phyloP scores from a whole-genome alignment of 2,888 invertebrate species.

The Spilarctia lutea region DNA sequence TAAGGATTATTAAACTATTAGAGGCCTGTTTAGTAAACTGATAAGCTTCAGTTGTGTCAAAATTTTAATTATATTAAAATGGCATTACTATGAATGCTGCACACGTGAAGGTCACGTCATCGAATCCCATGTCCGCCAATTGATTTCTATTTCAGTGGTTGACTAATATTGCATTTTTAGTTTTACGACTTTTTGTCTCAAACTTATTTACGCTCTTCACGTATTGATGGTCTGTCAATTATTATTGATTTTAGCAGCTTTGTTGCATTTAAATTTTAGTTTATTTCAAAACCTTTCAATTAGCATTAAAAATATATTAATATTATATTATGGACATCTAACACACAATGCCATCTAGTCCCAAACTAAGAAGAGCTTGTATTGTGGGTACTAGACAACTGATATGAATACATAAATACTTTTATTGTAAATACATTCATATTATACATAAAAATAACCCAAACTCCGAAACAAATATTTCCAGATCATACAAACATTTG shows the following conservation, averaged over 20 bases:
- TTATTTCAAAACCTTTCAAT: not conserved
- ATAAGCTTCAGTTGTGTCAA: not conserved
- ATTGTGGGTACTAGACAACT: too few relatives aligned
- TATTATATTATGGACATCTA: too few relatives aligned
- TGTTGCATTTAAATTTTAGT: not conserved
- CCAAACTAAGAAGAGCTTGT: too few relatives aligned
- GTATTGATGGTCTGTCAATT: constrained; percentile 9
- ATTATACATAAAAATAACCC: too few relatives aligned
- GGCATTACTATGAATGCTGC: constrained; percentile 31
- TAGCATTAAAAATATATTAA: too few relatives aligned
- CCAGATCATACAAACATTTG: too few relatives aligned
- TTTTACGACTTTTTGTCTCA: constrained; percentile 5
- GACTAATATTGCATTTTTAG: constrained; percentile 26
- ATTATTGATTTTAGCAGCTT: not conserved
- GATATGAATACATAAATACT: too few relatives aligned
- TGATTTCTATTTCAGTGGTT: constrained; percentile 28
- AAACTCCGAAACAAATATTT: too few relatives aligned
- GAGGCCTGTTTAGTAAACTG: not conserved
- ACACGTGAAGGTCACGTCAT: constrained; percentile 40
- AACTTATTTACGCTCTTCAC: constrained; percentile 9
- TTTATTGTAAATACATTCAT: too few relatives aligned
- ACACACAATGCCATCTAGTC: too few relatives aligned
- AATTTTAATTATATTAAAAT: constrained; percentile 8
- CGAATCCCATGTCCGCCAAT: constrained; percentile 24
- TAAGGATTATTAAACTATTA: too few relatives aligned